A percentile compares a stretch with the other conserved stretches of the same genome.
Conservation (phyloP, 2,113 vertebrate species). For the Platycercus adscitus region DNA sequence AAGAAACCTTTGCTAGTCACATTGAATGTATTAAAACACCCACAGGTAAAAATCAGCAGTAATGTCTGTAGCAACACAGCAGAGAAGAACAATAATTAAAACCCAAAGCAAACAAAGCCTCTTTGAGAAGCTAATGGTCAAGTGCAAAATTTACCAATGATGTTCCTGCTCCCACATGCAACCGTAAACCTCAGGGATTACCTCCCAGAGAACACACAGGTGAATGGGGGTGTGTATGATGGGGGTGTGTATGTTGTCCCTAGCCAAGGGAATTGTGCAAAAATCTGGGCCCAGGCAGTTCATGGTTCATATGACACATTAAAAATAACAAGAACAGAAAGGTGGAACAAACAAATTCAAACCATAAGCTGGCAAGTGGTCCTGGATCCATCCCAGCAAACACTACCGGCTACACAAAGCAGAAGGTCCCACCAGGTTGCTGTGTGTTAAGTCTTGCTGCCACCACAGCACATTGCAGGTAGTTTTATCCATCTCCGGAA, state of each 20-base stretch:
- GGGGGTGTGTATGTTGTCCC: not conserved
- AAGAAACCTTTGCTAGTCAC: conserved; percentile 21
- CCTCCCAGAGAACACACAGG: not conserved
- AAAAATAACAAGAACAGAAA: conserved; percentile 6
- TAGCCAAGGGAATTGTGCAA: not conserved
- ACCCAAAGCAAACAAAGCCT: conserved; percentile 24
- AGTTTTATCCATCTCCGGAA: not conserved
- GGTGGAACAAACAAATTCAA: conserved; percentile 44
- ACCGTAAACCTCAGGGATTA: not conserved
- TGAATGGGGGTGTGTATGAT: not conserved
- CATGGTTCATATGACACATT: not conserved
- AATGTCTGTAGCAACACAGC: conserved; percentile 1
- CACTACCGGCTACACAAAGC: conserved; percentile 24
- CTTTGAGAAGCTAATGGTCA: not conserved
- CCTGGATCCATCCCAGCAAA: conserved; percentile 58
- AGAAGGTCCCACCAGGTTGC: not conserved
- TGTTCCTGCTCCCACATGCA: not conserved
- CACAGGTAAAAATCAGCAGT: conserved; percentile 49
- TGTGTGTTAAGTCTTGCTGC: not conserved
- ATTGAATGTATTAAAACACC: not conserved
- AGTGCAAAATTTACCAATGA: not conserved
- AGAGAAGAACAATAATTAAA: not conserved
- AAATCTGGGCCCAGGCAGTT: not conserved
- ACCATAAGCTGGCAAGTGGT: conserved; percentile 54
- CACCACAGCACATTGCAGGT: not conserved